A percentile compares a stretch with the other conserved stretches of the same genome.
Evolutionary conservation across 2,797 vertebrate genomes (phyloP).

Genomic region (Kryptopterus vitreolus): DNA sequence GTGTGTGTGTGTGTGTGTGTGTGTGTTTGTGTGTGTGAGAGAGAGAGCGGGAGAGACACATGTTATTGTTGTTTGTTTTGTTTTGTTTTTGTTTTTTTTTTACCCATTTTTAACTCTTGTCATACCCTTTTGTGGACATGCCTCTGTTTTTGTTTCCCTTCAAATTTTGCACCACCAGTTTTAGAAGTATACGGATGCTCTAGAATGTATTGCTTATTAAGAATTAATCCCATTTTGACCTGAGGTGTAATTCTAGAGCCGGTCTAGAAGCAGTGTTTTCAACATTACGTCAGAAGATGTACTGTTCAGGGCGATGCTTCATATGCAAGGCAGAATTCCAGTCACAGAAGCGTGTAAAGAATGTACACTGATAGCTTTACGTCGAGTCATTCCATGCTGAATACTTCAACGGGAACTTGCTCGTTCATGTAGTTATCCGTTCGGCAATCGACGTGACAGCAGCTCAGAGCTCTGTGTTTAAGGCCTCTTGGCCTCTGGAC

Average conservation of each 20-base stretch:
- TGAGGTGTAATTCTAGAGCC: constrained; percentile 17
- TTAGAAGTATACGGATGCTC: not conserved
- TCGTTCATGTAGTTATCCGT: not conserved
- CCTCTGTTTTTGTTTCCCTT: not conserved
- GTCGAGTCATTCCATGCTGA: not conserved
- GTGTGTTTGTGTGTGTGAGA: not conserved
- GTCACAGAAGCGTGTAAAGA: not conserved
- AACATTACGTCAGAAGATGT: constrained; percentile 14
- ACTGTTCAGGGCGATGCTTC: not conserved
- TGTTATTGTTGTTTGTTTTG: too few species aligned
- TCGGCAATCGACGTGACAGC: not conserved
- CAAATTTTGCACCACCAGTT: not conserved
- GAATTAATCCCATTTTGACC: constrained; percentile 18
- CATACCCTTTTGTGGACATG: not conserved
- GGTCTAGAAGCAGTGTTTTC: constrained; percentile 1
- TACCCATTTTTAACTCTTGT: not conserved
- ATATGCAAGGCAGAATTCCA: not conserved
- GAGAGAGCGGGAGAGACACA: too few species aligned
- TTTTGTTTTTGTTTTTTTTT: too few species aligned
- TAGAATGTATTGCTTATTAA: not conserved
- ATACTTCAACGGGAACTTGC: not conserved
- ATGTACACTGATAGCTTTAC: not conserved
- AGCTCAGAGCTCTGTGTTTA: not conserved
- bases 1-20: constrained; percentile 59
- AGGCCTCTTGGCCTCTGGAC: too few species aligned